Base-by-base conservation (phyloP, 2,113 vertebrate genomes). In the Oplegnathus fasciatus region DNA sequence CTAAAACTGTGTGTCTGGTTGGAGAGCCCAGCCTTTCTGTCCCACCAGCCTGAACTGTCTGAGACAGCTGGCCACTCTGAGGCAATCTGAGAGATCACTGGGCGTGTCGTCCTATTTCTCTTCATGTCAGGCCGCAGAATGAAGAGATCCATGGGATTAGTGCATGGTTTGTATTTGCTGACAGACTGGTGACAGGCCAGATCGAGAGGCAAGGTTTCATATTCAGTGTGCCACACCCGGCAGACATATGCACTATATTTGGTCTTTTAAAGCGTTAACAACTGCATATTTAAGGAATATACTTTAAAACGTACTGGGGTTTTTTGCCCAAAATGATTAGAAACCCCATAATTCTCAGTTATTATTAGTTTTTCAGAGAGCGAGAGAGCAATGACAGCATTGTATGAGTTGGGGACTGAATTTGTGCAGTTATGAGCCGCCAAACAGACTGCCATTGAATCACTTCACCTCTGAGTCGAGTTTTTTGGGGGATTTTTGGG, bases 91-190 rank as follows among this genome's bases (percentile, higher is more conserved):
- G 76, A 60, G 71, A 90, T 89, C 83, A 75, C 72, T 81, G 89
- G 85, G 87, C 55, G 78, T 86, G 80, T 84, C 67, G 54, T 82
- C 77, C 85, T 80, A 70, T 86, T 91, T 90, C 73, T 85, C 82
- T 66, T 88, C 65, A 80, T 57, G 88, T 90, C 83, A 58, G 82
- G 83, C 77, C 42, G 1, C 88, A 78, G 89, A 74, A 90, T 85
- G 77, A 91, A 89, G 89, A 88, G 85, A 89, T 92, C 88, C n/a
- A 11, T 42, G 42, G 88, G 87, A 92, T 89, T 87, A 89, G 69
- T 7, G n/a, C 64, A 28, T 34, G 78, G 69, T 89, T 78, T 89
- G 69, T 83, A 79, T 89, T 78, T 70, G 75, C 83, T 75, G 85
- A 88, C 90, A 79, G 89, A 81, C 58, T 52, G 54, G 84, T 80